Evolutionary conservation across 2,888 invertebrate species (phyloP).

Genomic region (Plebejus anna): DNA sequence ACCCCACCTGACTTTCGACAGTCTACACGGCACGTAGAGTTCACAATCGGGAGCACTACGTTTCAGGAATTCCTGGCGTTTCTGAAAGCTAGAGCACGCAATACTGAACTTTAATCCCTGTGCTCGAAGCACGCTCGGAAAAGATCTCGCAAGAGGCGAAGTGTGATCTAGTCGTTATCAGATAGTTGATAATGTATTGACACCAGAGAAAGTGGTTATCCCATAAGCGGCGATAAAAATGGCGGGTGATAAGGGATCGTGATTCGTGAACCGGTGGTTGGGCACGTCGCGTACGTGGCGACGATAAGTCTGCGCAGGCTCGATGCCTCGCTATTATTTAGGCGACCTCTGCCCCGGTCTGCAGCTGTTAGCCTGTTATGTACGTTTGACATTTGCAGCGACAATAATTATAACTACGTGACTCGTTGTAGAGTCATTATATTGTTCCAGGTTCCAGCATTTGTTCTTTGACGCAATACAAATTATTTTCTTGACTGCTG

Average conservation of each 20-base stretch:
- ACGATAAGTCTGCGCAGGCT: slow-evolving; percentile 7
- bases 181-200: slow-evolving; percentile 30
- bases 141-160: background rate
- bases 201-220: slow-evolving; percentile 25
- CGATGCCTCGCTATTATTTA: slow-evolving; percentile 11
- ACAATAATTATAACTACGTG: slow-evolving; percentile 14
- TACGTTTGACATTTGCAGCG: slow-evolving; percentile 11
- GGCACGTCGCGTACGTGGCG: slow-evolving; percentile 7
- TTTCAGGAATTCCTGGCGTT: background rate
- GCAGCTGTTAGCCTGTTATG: background rate
- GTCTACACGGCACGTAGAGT: background rate
- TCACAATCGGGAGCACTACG: background rate
- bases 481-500: background rate
- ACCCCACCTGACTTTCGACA: background rate
- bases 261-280: slow-evolving; percentile 17
- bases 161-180: slow-evolving; percentile 20
- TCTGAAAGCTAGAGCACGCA: background rate
- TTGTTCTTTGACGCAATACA: background rate
- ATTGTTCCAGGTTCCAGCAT: background rate
- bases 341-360: background rate
- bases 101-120: background rate
- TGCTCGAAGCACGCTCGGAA: background rate
- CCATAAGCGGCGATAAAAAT: slow-evolving; percentile 27
- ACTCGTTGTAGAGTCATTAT: background rate
- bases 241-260: slow-evolving; percentile 15